Evolutionary conservation across 2,888 invertebrate species (phyloP), one percentile per base, ranked within the genome.

Genomic region (Dryobota labecula): DNA sequence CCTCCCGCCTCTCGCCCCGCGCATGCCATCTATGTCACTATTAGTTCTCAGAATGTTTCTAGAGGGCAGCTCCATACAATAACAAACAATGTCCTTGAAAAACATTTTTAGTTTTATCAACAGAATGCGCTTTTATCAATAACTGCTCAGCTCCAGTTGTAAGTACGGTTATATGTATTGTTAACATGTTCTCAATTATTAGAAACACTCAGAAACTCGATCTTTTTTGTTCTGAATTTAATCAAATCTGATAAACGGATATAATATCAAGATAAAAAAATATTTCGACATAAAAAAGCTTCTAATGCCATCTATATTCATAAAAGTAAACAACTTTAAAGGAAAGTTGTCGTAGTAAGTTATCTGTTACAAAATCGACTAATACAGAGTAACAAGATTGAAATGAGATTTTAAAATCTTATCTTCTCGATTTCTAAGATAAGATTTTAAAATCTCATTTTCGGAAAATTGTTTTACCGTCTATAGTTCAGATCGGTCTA

Each of bases 1-100:
- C 91, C 91, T 88, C 90, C 89, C 91, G 89, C 90, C 90, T 85
- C 94, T 87, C 89, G 57, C 88, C 91, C 91, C 93, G 92, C 94
- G 91, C 92, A 91, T 92, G 90, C 86, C 88, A 84, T 81, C 83
- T 87, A 78, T 83, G 84, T 80, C 84, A 81, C 71, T 74, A 70
- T 51, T 73, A 81, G 82, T 86, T 88, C 80, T 36, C 33, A 41
- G 38, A 68, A 61, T 54, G 43, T 56, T 60, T 70, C 73, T 84
- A 94, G 95, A 92, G 90, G 93, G 92, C 94, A 90, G 83, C 87
- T 88, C 87, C 81, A 36, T 69, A 85, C 79, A 80, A 87, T 73
- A 88, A 86, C 84, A 89, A 87, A 90, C 71, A 83, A 80, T 80
- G 73, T 64, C 70, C 68, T 78, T 70, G 70, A 70, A 70, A 83